Base-by-base conservation (phyloP, 2,113 vertebrate species). In the Passer montanus region DNA sequence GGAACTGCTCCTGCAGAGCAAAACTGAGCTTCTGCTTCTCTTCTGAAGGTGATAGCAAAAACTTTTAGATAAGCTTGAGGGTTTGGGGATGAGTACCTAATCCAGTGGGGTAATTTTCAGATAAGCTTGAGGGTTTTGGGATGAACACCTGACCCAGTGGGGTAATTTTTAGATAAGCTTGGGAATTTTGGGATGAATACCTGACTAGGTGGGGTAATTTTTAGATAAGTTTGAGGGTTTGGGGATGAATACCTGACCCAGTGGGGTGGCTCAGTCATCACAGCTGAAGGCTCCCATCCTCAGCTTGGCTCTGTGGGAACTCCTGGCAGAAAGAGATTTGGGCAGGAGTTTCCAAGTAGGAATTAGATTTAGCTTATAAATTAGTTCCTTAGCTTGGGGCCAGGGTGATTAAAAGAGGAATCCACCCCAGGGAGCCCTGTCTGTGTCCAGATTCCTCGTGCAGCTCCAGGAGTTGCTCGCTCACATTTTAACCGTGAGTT, bases 361-460 rank as follows among this genome's bases (percentile, higher is more conserved):
- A 95, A 90, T 91, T 73, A 27, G 68, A 64, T 91, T 89, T 62
- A 81, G 27, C 7, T 93, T 91, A 94, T 95, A 83, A 96, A 92
- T 93, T 86, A 70, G 70, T 84, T 84, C 81, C 92, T 93, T 74
- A 92, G 18, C 47, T 58, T 27, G 47, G 13, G 75, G 75, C 76
- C 67, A 84, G 67, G 35, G n/a, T 26, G 69, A 91, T 95, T 94
- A 44, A 55, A 74, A 49, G 72, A 91, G 59, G 49, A 72, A 69
- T 81, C 89, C 47, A 55, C 81, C 81, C 59, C 3, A 2, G 49
- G 84, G 72, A 95, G 62, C 46, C 30, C 39, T 0, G 3, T 55
- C 83, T 18, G 22, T 72, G 74, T 92, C 68, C 90, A 55, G 90
- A 89, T 70, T 87, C 44, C 64, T 89, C 27, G 12, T n/a, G 28